phyloP scores from a whole-genome alignment of 2,113 vertebrate genomes.

The Colossoma macropomum region DNA sequence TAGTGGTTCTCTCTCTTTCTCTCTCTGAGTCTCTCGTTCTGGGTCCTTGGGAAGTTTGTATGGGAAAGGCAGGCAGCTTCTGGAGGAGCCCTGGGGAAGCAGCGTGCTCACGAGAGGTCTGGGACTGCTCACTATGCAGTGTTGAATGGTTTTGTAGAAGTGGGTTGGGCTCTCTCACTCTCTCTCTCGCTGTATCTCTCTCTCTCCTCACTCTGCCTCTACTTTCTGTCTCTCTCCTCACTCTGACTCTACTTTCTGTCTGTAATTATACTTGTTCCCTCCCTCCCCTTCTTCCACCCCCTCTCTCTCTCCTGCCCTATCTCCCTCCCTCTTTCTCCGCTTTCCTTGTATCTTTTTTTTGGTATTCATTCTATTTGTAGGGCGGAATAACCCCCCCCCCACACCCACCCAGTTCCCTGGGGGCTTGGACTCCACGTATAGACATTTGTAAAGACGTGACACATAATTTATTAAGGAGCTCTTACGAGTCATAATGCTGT shows the following conservation, averaged over 20 bases:
- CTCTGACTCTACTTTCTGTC: conserved; percentile 50
- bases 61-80: conserved; percentile 58
- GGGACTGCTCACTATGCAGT: conserved; percentile 60
- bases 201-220: conserved; percentile 60
- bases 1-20: conserved; percentile 32
- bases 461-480: conserved; percentile 38
- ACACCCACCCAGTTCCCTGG: not conserved
- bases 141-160: conserved; percentile 70
- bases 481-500: conserved; percentile 37
- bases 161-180: conserved; percentile 68
- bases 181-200: conserved; percentile 51
- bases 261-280: conserved; percentile 51
- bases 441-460: conserved; percentile 59
- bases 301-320: conserved; percentile 29
- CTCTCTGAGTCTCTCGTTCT: conserved; percentile 16
- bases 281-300: conserved; percentile 21
- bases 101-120: conserved; percentile 47
- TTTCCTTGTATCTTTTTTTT: conserved; percentile 41
- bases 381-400: conserved; percentile 57
- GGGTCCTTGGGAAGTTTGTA: conserved; percentile 61
- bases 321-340: conserved; percentile 61
- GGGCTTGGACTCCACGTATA: conserved; percentile 57
- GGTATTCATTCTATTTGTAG: conserved; percentile 62
- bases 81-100: conserved; percentile 62
- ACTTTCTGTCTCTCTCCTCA: conserved; percentile 70